Evolutionary conservation across 2,113 vertebrate species (phyloP).

Genomic region (Opisthocomus hoazin): DNA sequence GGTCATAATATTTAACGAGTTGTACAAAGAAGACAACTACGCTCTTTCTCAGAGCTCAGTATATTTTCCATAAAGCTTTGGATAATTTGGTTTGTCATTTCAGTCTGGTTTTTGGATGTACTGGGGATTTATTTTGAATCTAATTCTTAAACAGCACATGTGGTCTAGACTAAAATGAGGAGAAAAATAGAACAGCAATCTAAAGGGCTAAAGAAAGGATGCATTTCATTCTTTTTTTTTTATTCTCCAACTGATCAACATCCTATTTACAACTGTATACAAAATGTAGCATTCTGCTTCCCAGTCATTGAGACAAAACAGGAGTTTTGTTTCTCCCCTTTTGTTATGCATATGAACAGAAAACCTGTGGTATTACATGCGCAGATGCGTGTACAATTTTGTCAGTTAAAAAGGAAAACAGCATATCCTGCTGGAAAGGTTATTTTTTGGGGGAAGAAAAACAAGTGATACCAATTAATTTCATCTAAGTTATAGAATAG

Average conservation of each 20-base stretch:
- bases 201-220: neutral
- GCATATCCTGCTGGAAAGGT: neutral
- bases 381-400: neutral
- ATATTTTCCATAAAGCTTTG: neutral
- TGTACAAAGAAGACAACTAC: neutral
- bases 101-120: neutral
- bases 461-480: neutral
- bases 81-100: neutral
- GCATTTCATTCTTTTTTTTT: neutral
- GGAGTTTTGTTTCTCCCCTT: neutral
- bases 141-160: neutral
- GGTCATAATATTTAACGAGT: neutral
- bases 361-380: neutral
- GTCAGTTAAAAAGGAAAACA: neutral
- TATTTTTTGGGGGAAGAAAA: accelerated
- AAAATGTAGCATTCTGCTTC: neutral
- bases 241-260: neutral
- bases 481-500: neutral
- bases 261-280: neutral
- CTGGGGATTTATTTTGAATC: neutral
- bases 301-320: neutral
- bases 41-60: neutral
- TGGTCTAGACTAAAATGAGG: neutral
- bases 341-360: neutral
- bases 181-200: neutral